Evolutionary conservation across 2,113 vertebrate genomes (phyloP).

Genomic region (Rallus limicola): DNA sequence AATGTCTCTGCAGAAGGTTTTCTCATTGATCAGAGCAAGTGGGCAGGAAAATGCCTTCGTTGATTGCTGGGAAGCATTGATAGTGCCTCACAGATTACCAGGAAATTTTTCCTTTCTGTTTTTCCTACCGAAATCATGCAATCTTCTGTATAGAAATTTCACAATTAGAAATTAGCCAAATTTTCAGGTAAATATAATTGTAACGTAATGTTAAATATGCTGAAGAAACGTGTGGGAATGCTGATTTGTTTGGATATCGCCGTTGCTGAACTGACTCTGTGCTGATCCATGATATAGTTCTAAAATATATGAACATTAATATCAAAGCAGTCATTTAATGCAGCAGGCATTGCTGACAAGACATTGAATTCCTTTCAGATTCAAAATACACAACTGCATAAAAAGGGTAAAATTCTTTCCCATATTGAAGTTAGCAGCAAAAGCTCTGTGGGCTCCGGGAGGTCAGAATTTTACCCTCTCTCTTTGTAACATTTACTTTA

Average conservation of each 20-base stretch:
- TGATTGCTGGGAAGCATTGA: background rate
- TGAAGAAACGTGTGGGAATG: fast-evolving
- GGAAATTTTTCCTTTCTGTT: background rate
- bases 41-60: constrained; percentile 30
- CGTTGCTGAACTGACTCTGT: background rate
- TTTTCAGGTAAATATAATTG: background rate
- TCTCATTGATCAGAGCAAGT: constrained; percentile 55
- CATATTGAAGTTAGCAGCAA: background rate
- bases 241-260: background rate
- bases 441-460: background rate
- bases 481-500: background rate
- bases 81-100: background rate
- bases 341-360: background rate
- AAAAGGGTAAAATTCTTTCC: background rate
- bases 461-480: background rate
- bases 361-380: background rate
- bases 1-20: constrained; percentile 42
- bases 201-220: background rate
- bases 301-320: background rate
- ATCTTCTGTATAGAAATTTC: background rate
- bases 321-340: background rate
- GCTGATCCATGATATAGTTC: background rate
- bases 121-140: background rate
- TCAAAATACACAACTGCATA: background rate
- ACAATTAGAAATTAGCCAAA: background rate